Conservation (phyloP, 2,888 invertebrate species). For the Lutraria lutraria region DNA sequence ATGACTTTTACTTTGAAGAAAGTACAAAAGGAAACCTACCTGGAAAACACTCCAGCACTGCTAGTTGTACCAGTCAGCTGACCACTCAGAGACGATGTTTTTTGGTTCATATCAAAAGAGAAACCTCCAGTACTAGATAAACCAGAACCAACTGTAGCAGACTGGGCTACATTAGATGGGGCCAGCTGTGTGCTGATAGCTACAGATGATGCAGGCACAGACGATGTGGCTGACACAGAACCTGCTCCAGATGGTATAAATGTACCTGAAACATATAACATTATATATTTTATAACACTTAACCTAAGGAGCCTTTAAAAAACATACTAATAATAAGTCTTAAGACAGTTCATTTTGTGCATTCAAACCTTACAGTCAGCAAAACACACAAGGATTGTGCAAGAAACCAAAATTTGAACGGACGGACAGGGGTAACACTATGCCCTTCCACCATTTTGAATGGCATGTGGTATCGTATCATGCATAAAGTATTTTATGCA, state of each 20-base stretch:
- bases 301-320: no score
- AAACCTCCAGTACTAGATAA: constrained; percentile 39
- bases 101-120: constrained; percentile 22
- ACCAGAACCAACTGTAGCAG: constrained; percentile 14
- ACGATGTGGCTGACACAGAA: neutral
- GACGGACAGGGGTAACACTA: no score
- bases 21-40: neutral
- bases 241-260: neutral
- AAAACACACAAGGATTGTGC: no score
- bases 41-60: neutral
- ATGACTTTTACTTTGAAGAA: neutral
- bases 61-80: neutral
- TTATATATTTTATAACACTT: neutral
- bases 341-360: no score
- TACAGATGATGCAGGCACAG: neutral
- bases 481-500: no score
- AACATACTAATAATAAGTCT: no score
- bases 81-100: neutral
- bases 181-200: neutral
- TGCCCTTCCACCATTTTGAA: no score
- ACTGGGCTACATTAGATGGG: constrained; percentile 3
- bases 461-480: no score
- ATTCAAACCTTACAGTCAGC: no score
- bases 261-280: neutral
- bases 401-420: no score